phyloP scores from a whole-genome alignment of 53 echinoderm and acorn worm genomes.

The Patiria pectinifera region DNA sequence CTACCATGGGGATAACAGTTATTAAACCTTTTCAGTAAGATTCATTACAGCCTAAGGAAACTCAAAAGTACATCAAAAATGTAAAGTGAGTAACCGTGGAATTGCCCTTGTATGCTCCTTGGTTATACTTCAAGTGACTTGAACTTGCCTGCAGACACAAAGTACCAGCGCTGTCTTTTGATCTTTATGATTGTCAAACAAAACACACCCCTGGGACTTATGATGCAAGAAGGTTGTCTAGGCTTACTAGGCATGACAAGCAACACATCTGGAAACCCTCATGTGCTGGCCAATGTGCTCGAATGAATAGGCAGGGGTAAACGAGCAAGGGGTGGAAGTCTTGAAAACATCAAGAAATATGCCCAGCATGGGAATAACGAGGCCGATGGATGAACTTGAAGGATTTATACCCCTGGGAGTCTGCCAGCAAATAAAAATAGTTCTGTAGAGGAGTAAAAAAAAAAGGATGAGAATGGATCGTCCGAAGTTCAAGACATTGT shows the following conservation, averaged over 20 bases:
- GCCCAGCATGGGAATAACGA: not conserved
- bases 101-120: too few species aligned
- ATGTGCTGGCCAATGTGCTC: not conserved
- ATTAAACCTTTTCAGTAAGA: too few species aligned
- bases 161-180: not conserved
- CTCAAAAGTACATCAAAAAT: too few species aligned
- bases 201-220: conserved; percentile 24
- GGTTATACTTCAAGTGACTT: not conserved
- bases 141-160: conserved; percentile 14
- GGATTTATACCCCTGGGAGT: conserved; percentile 37
- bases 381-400: conserved; percentile 35
- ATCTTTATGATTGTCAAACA: not conserved
- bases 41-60: too few species aligned
- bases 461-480: conserved; percentile 1
- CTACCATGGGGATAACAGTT: not conserved
- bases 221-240: conserved; percentile 9
- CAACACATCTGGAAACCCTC: conserved; percentile 12
- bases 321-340: not conserved
- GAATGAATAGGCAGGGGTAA: not conserved
- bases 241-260: conserved; percentile 1
- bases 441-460: not conserved
- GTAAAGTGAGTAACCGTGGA: too few species aligned
- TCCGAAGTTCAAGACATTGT: conserved; percentile 18
- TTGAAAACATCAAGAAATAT: not conserved
- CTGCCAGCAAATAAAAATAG: not conserved